A percentile compares a stretch with the other conserved stretches of the same genome.
Conservation (phyloP, 2,113 vertebrate genomes). For the Orientallactaga bullata region DNA sequence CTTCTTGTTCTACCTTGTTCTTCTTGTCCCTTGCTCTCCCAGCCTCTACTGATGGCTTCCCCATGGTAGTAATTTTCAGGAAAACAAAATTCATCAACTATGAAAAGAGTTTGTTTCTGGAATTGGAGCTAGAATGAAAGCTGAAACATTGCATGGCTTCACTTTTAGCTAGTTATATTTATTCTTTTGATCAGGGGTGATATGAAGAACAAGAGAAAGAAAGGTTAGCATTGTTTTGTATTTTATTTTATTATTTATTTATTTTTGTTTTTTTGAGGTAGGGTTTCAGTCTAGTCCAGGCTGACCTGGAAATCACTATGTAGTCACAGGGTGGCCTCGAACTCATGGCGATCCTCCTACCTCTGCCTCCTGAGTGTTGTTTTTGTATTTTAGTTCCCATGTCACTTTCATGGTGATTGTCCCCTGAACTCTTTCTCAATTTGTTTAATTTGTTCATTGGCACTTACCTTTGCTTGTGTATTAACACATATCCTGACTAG, state of each 20-base stretch:
- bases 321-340: too few species aligned
- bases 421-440: constrained; percentile 17
- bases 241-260: too few species aligned
- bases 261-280: too few species aligned
- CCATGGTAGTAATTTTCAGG: background rate
- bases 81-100: constrained; percentile 1
- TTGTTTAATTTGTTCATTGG: background rate
- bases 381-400: background rate
- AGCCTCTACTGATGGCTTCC: background rate
- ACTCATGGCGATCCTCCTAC: too few species aligned
- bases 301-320: too few species aligned
- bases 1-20: background rate
- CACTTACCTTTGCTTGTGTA: background rate
- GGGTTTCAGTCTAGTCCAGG: too few species aligned
- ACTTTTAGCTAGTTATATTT: background rate
- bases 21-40: background rate
- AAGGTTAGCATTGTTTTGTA: background rate
- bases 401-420: too few species aligned
- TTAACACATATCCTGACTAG: background rate
- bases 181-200: constrained; percentile 47
- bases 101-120: background rate
- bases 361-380: too few species aligned
- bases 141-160: background rate
- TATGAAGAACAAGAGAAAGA: background rate
- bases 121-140: constrained; percentile 23